These are phyloP conservation scores for Peribatodes rhomboidaria DNA, from an alignment of 2,888 invertebrate species.

Conservation along the genomic window DNA sequence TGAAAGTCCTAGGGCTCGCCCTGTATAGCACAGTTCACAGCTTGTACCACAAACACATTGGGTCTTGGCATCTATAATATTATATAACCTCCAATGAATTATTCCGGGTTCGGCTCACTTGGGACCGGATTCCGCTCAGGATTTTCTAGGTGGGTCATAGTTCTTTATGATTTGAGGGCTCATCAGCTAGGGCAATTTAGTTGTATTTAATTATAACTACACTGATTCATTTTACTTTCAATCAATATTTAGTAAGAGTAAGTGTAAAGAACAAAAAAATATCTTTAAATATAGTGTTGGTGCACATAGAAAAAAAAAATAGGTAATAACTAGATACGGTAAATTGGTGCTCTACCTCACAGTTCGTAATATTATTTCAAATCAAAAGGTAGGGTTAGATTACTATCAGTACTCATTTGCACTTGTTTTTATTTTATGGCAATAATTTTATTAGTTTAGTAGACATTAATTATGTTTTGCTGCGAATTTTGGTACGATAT, in stretches of 20 bases:
- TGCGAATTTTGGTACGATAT: no score
- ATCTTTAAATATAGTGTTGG: constrained; percentile 5
- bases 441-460: no score
- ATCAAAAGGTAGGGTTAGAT: constrained; percentile 18
- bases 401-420: not conserved
- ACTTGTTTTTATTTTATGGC: no score
- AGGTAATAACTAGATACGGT: constrained; percentile 2
- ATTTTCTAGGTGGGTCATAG: no score
- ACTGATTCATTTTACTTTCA: not conserved
- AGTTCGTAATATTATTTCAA: constrained; percentile 36
- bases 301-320: constrained; percentile 31
- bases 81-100: no score
- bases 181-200: not conserved
- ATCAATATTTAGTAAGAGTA: constrained; percentile 16
- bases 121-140: no score
- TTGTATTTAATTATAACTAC: not conserved
- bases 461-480: no score
- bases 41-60: no score
- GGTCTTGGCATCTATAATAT: no score
- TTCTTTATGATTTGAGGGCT: not conserved
- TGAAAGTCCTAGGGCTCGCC: no score
- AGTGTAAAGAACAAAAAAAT: constrained; percentile 9
- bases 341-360: constrained; percentile 41
- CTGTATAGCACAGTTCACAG: no score
- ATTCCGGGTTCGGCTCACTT: no score